These are phyloP conservation scores for Smutsia gigantea DNA, from an alignment of 2,797 vertebrate species.

Conservation along the genomic window DNA sequence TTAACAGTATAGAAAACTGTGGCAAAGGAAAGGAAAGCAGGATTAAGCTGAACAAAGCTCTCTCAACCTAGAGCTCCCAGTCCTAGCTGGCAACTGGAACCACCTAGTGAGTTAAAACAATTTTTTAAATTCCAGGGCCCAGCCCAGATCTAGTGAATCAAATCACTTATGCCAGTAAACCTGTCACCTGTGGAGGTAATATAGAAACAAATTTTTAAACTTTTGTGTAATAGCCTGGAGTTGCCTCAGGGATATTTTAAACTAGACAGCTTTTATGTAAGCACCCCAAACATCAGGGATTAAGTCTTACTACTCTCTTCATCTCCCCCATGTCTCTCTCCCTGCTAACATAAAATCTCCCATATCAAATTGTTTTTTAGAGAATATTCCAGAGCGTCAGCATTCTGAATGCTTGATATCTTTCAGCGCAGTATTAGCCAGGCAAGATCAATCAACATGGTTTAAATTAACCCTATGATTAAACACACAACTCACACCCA, in stretches of 20 bases:
- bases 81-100: neutral
- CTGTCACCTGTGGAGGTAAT: neutral
- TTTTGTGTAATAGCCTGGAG: neutral
- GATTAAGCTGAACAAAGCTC: neutral
- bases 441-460: neutral
- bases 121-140: neutral
- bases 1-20: neutral
- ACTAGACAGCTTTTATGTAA: neutral
- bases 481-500: neutral
- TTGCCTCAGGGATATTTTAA: neutral
- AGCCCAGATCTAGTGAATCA: neutral
- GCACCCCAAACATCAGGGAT: neutral
- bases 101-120: neutral
- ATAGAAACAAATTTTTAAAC: neutral
- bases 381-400: constrained; percentile 2
- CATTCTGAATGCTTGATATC: neutral
- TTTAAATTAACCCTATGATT: constrained; percentile 25
- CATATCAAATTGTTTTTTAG: neutral
- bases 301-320: neutral
- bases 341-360: neutral
- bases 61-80: neutral
- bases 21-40: neutral
- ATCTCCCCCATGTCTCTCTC: neutral
- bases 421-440: neutral
- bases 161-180: neutral